A percentile compares a stretch with the other conserved stretches of the same genome.
phyloP scores from a whole-genome alignment of 2,888 invertebrate genomes.

The Calameuta filiformis region DNA sequence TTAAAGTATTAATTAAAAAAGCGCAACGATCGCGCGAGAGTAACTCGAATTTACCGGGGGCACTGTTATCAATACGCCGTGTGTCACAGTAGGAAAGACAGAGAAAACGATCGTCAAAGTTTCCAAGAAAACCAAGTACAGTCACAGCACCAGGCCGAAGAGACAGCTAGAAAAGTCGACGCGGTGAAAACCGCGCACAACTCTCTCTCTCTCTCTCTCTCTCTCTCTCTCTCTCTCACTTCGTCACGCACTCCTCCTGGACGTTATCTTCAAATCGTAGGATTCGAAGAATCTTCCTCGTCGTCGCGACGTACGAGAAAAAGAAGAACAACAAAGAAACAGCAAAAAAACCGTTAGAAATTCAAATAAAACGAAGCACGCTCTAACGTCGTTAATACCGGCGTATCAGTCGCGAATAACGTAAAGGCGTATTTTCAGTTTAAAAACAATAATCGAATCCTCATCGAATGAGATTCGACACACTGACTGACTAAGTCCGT shows the following conservation, averaged over 20 bases:
- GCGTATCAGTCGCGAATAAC: background rate
- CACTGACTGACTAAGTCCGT: background rate
- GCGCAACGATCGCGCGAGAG: slow-evolving; percentile 34
- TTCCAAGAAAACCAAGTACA: background rate
- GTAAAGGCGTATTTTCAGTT: background rate
- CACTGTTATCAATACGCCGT: slow-evolving; percentile 9
- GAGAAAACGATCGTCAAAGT: background rate
- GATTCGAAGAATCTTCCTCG: background rate
- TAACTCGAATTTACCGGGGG: slow-evolving; percentile 27
- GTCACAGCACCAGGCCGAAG: background rate
- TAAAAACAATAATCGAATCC: background rate
- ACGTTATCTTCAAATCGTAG: background rate
- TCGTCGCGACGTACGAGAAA: background rate
- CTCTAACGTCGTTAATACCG: background rate
- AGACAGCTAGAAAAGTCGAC: background rate
- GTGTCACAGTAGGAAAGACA: background rate
- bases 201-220: background rate
- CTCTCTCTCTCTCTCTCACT: background rate
- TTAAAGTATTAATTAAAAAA: slow-evolving; percentile 20
- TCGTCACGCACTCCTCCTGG: background rate
- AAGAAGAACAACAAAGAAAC: background rate
- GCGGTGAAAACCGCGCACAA: no score
- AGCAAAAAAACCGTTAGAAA: background rate
- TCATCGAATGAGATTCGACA: background rate
- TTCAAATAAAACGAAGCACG: background rate